Evolutionary conservation across 2,888 invertebrate species (phyloP), one percentile per base, ranked within the genome.

Genomic region (Apamea anceps): DNA sequence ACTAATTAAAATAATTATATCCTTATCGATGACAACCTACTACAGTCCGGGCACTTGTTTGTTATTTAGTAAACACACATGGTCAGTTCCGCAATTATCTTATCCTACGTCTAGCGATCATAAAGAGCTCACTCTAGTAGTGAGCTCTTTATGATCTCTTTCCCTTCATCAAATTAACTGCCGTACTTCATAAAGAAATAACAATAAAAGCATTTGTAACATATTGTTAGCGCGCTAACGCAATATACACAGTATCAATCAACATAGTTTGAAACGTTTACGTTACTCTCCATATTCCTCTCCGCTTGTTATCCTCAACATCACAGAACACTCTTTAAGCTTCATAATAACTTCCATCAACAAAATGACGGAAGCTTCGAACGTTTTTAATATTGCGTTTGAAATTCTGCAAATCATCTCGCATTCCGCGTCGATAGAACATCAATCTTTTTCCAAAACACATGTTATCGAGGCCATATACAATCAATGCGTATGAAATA

Each of bases 381-480:
- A 68, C 74, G 48, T 76, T 86, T 81, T 79, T 75, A 79, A 82
- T 82, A 85, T 82, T 87, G 60, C 60, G 67, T 83, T 85, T 77
- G 83, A 80, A 83, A 67, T 77, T 81, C 68, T 21, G 73, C 71
- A 81, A 76, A 81, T 82, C 75, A 70, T 78, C 71, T 75, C 73
- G 75, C 54, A 42, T 67, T 75, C 60, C 60, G n/a, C 71, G 68
- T 77, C 81, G 68, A 81, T 86, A 60, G 67, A 79, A 72, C 80
- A 76, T 81, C 73, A 77, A 85, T 82, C 70, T 87, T 82, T 77
- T 87, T 82, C 51, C 71, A 66, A 80, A 84, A 79, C 84, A 87
- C 65, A 81, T 82, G 84, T 72, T 86, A 81, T 77, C 81, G 82
- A 87, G 87, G 87, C 66, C 84, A 62, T 81, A 72, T 63, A 80